Evolutionary conservation across 2,113 vertebrate genomes (phyloP), one percentile per base, ranked within the genome.

Genomic region (Larimichthys polyactis): DNA sequence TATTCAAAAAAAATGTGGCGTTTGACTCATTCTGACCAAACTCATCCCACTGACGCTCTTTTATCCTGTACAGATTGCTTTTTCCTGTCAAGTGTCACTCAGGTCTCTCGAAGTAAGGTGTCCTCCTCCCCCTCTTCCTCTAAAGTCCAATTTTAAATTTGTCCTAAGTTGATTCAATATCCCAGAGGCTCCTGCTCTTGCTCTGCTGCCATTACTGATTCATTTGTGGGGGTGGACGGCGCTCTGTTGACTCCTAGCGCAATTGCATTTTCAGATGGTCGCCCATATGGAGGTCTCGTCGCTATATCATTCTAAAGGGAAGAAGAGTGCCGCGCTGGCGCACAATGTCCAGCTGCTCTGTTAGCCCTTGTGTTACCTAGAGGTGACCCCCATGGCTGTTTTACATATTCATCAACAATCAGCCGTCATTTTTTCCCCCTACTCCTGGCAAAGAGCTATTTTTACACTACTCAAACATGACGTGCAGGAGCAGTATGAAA

Each of bases 251-350:
- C 85, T 92, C 69, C 81, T 92, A 93, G 92, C 90, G 92, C 91
- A 90, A 92, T 89, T 90, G 84, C 87, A 65, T 93, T 91, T 91
- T 94, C 87, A 94, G 90, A 93, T 92, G 86, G 89, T 74, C 63
- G 57, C 83, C 85, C 88, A 91, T 90, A 93, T 93, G 92, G 90
- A 93, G 78, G 24, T 78, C 87, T 84, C 64, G 59, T 90, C 71
- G 79, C 64, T 77, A 20, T 79, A 78, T 90, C 76, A 55, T 76
- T 90, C 85, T 88, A 52, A 88, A 84, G 83, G 88, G 83, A 85
- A 17, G 78, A 67, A 15, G 71, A 85, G 74, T 69, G 77, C 78
- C 62, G 81, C 11, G 12, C 70, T 77, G 80, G 48, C 51, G 54
- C 79, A 86, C 87, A 81, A 82, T 84, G 87, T 84, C 91, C 94